Evolutionary conservation across 1,140 invertebrate species (phyloP), one percentile per base, ranked within the genome.

Genomic region (Drosophila littoralis): DNA sequence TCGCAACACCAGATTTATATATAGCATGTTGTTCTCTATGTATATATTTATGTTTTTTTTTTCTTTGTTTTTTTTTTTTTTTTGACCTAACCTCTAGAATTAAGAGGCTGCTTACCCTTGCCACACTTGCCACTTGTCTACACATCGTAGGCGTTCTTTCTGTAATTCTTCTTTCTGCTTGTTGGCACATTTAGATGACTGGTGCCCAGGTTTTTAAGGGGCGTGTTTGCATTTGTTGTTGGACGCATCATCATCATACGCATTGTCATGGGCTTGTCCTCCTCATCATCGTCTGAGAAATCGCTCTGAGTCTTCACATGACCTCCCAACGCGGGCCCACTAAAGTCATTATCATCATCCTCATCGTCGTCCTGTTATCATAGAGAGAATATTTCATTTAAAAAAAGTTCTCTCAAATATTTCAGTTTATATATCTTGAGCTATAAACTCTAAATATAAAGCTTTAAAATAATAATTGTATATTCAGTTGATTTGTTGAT

Each of bases 141-240:
- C 83, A 92, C 84, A 55, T 92, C 91, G 63, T 92, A 91, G 57
- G 91, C 77, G 64, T 91, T 77, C 90, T 91, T 92, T 78, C 91
- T 90, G 61, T 65, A 77, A 61, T 79, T 89, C 38, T 86, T 66
- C 71, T 83, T 92, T 77, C 77, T 86, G 78, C 72, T 91, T 57
- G 74, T 91, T 92, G 91, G 91, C 91, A 92, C 91, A 80, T 83
- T 91, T 59, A 92, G 82, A 79, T 77, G 86, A 78, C 90, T 92
- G 33, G 72, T 55, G 68, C 46, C 74, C 55, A 17, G 15, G 9
- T 70, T 57, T 32, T 57, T 75, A 12, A 64, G 74, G 33, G 72
- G 66, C 72, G 66, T 61, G 9, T 55, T 38, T 60, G 64, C 55
- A 40, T 61, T 46, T 28, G 68, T 64, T 50, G 84, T 75, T 17